Conservation (phyloP, 2,797 vertebrate species). For the Lithobates pipiens region DNA sequence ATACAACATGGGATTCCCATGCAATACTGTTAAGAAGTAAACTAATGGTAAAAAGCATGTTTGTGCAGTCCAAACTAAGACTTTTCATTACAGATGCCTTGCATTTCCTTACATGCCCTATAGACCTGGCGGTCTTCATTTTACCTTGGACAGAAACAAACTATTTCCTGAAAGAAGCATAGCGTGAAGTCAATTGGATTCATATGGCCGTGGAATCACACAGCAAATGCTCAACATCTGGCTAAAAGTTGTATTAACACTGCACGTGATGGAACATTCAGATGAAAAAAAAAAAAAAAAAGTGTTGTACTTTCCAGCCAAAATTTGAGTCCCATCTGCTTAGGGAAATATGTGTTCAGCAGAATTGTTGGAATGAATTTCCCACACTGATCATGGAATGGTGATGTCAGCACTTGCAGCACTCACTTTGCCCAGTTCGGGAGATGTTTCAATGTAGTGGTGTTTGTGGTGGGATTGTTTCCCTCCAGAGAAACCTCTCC, state of each 20-base stretch:
- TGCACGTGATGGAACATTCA: constrained; percentile 5
- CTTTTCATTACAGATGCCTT: background rate
- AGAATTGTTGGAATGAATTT: constrained; percentile 17
- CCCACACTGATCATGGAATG: constrained; percentile 5
- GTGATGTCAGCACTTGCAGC: constrained; percentile 16
- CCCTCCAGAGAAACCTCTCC: background rate
- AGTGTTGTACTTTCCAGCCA: constrained; percentile 17
- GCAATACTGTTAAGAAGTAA: no score
- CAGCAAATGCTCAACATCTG: constrained; percentile 27
- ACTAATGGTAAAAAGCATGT: no score
- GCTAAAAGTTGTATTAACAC: constrained; percentile 10
- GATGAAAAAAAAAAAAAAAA: background rate
- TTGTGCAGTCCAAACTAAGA: no score
- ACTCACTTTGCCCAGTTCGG: background rate
- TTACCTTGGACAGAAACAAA: constrained; percentile 3
- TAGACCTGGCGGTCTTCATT: background rate
- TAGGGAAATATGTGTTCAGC: constrained; percentile 30
- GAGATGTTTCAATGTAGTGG: background rate
- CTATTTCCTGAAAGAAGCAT: constrained; percentile 1
- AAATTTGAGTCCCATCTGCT: background rate
- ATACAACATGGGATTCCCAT: no score
- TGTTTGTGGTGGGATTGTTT: background rate
- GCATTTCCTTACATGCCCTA: background rate
- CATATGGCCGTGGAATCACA: constrained; percentile 21
- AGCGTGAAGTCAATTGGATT: background rate